These are phyloP conservation scores for Alexandromys fortis DNA, from an alignment of 2,113 vertebrate genomes.

Conservation along the genomic window DNA sequence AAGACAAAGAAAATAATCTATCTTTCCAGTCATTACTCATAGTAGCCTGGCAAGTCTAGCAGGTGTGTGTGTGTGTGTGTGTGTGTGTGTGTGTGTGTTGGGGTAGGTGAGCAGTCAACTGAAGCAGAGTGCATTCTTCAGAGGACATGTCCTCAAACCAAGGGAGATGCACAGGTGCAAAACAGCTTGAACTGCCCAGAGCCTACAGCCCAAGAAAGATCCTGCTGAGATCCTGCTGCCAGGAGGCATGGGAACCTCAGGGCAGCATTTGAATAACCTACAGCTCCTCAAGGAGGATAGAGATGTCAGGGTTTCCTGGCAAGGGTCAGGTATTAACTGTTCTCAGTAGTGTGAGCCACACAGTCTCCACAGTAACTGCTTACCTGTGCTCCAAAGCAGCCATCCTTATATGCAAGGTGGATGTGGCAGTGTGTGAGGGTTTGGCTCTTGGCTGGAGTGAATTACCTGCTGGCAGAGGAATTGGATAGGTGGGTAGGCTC, in stretches of 20 bases:
- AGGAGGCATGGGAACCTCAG: rapidly evolving
- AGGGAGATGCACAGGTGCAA: not conserved
- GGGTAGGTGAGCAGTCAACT: too few relatives aligned
- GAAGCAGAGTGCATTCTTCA: not conserved
- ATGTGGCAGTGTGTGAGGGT: not conserved
- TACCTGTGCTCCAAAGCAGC: not conserved
- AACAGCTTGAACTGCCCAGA: not conserved
- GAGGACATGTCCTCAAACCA: not conserved
- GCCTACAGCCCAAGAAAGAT: not conserved
- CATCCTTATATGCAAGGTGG: rapidly evolving
- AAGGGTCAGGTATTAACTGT: not conserved
- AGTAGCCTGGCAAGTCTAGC: not conserved
- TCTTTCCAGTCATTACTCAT: not conserved
- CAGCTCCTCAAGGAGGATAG: not conserved
- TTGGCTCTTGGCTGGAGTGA: not conserved
- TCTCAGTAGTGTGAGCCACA: not conserved
- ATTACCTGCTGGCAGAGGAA: not conserved
- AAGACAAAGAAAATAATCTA: not conserved
- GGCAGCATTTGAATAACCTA: not conserved
- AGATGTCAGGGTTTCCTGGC: not conserved
- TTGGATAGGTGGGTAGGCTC: not conserved
- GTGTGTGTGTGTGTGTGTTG: not conserved
- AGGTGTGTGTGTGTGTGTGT: not conserved
- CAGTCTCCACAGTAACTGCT: rapidly evolving
- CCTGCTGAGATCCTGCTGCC: not conserved